Evolutionary conservation across 2,797 vertebrate genomes (phyloP).

Genomic region (Botia kubotai): DNA sequence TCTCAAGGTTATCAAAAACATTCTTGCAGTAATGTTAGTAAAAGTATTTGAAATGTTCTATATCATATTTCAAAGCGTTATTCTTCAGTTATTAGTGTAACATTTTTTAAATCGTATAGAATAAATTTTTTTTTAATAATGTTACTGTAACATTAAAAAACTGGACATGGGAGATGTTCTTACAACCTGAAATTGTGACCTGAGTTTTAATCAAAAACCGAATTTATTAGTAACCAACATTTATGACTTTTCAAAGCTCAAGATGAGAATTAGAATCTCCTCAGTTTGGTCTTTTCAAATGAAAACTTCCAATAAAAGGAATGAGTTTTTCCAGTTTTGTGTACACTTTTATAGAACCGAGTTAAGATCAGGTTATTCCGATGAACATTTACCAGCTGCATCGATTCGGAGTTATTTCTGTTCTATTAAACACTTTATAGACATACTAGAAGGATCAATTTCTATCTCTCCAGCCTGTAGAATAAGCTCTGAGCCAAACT

Average conservation of each 20-base stretch:
- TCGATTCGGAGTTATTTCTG: conserved; percentile 13
- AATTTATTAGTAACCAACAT: neutral
- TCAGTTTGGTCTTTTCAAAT: neutral
- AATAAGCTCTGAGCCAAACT: conserved; percentile 28
- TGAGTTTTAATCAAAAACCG: no score
- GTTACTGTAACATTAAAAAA: no score
- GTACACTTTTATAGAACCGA: neutral
- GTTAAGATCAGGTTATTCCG: conserved; percentile 10
- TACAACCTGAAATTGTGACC: no score
- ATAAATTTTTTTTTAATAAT: no score
- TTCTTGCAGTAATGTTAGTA: no score
- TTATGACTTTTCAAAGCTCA: neutral
- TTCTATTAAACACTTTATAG: conserved; percentile 12
- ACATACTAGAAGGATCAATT: conserved; percentile 27
- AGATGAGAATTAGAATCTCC: neutral
- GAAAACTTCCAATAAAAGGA: neutral
- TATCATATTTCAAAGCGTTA: no score
- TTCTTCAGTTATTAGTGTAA: no score
- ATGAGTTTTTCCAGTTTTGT: neutral
- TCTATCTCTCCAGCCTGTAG: conserved; percentile 7
- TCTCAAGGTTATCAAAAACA: no score
- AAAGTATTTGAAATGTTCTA: no score
- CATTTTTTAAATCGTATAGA: no score
- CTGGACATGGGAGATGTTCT: no score
- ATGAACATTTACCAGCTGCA: conserved; percentile 15